phyloP scores from a whole-genome alignment of 2,888 invertebrate species.

The Mactromeris polynyma region DNA sequence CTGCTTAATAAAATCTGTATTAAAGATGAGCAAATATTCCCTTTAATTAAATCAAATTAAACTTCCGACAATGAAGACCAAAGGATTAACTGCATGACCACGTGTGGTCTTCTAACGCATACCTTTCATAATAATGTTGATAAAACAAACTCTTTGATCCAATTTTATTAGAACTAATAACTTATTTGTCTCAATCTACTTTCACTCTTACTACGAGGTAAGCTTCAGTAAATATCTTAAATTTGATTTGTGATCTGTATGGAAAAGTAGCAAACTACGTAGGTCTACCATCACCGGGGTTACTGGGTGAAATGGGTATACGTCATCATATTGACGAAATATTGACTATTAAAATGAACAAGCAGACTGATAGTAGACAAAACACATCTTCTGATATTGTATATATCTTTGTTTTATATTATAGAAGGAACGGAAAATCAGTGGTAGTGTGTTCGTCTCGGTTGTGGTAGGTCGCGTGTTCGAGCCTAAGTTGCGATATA shows the following conservation, averaged over 20 bases:
- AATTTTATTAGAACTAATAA: constrained; percentile 6
- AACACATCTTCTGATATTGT: too few relatives aligned
- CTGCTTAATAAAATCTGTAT: background rate
- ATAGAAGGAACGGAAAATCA: too few relatives aligned
- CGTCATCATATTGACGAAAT: too few relatives aligned
- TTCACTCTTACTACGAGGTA: background rate
- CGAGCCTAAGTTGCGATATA: too few relatives aligned
- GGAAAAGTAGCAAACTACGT: too few relatives aligned
- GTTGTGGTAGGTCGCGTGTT: too few relatives aligned
- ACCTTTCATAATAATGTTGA: background rate
- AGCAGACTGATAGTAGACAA: too few relatives aligned
- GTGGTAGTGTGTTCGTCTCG: too few relatives aligned
- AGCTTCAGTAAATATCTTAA: background rate
- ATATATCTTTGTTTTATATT: too few relatives aligned
- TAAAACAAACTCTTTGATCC: background rate
- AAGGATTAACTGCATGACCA: background rate
- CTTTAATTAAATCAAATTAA: background rate
- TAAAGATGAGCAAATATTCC: background rate
- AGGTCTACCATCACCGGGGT: background rate
- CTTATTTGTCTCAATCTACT: background rate
- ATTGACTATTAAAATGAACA: too few relatives aligned
- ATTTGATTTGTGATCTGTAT: background rate
- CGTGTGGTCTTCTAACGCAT: background rate
- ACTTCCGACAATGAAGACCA: background rate
- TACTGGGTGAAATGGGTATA: too few relatives aligned